Evolutionary conservation across 2,113 vertebrate species (phyloP).

Genomic region (Solenodon paradoxus): DNA sequence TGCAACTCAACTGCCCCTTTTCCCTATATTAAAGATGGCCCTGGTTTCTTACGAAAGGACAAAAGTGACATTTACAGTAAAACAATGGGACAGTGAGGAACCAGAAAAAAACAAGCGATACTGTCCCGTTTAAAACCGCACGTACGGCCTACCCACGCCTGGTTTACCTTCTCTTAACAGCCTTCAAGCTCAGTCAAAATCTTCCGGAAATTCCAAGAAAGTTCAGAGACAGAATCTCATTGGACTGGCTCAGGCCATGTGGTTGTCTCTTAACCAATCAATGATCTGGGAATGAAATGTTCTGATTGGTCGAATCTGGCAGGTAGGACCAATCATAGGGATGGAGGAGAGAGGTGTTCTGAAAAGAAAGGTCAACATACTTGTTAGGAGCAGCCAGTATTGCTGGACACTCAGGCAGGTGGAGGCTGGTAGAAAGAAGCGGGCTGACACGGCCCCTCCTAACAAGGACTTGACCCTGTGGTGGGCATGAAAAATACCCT

Average conservation of each 20-base stretch:
- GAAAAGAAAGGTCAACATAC: background rate
- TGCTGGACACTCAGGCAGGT: background rate
- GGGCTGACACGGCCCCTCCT: background rate
- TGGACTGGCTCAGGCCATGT: background rate
- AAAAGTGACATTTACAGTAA: too few species aligned
- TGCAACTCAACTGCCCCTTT: too few species aligned
- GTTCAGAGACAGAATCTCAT: background rate
- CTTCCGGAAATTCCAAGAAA: background rate
- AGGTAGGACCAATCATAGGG: background rate
- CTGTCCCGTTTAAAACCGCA: too few species aligned
- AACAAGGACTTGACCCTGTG: background rate
- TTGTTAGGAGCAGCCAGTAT: accelerated
- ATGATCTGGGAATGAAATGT: background rate
- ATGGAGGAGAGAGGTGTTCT: too few species aligned
- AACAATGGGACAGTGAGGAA: too few species aligned
- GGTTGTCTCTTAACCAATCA: background rate
- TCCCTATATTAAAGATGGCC: too few species aligned
- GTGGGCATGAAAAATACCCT: background rate
- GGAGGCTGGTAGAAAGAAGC: too few species aligned
- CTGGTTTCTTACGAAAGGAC: too few species aligned
- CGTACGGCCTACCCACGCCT: too few species aligned
- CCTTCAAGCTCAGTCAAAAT: background rate
- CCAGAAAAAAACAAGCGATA: too few species aligned
- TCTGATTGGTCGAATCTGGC: background rate
- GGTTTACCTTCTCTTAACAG: accelerated